Base-by-base conservation (phyloP, 2,113 vertebrate genomes). In the Bagarius yarrelli region DNA sequence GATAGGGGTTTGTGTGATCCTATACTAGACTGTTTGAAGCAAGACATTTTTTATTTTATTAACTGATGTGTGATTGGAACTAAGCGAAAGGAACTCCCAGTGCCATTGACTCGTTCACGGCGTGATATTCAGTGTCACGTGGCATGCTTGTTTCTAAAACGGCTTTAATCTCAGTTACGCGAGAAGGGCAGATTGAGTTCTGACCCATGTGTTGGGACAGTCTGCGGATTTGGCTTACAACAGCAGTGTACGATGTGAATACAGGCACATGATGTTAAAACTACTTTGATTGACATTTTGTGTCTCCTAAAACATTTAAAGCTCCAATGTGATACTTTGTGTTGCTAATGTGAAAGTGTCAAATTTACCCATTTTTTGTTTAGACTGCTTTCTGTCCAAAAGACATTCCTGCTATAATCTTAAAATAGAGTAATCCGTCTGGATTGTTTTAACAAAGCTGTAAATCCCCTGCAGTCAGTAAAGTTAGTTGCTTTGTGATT, bases 1-100 rank as follows among this genome's bases (percentile, higher is more conserved):
- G 89, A 93, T 90, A 79, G 81, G 87, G 86, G 85, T 86, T 85
- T 88, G 84, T 88, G 80, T 72, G 82, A 82, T 78, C 87, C 82
- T 76, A 47, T 47, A 63, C 78, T 30, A 78, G 81, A 77, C 81
- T 86, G 63, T 59, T 60, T 30, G n/a, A 79, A 59, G 78, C 69
- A 60, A 55, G 61, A 21, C 52, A 30, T 71, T 79, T 75, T 70
- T 47, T 60, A 75, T 67, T 67, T 79, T 61, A 74, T 70, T 83
- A 78, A 81, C 79, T 36, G 75, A 83, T 83, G 57, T 81, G 56
- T 75, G 61, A 19, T 53, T 69, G 80, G 36, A 66, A 67, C 72
- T 47, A 61, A 55, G 67, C 71, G 73, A 80, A 80, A 59, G 52
- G 81, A 52, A 76, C 47, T 81, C 11, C 70, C 74, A 78, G 57